Evolutionary conservation across 1,140 invertebrate genomes (phyloP).

Genomic region (Copidosoma floridanum): DNA sequence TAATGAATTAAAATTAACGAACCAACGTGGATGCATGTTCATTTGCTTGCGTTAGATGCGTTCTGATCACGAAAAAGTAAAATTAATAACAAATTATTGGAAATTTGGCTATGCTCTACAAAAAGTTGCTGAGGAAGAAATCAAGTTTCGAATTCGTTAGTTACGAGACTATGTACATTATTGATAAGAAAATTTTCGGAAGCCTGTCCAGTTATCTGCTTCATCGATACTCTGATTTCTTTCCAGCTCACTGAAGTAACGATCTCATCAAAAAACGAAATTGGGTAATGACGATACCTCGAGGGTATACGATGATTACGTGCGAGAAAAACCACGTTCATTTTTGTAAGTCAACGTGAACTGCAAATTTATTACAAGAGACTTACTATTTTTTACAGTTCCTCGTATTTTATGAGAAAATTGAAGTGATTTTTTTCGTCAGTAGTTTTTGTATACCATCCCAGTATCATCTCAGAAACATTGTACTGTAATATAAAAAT

Average conservation of each 20-base stretch:
- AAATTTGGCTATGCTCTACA: background rate
- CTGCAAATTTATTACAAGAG: background rate
- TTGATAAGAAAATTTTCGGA: slow-evolving; percentile 1
- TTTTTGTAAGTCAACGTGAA: background rate
- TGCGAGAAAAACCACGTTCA: background rate
- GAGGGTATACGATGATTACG: too few relatives aligned
- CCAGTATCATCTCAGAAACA: too few relatives aligned
- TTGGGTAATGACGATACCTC: too few relatives aligned
- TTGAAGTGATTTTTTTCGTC: slow-evolving; percentile 1
- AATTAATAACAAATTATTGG: background rate
- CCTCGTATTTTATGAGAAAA: background rate
- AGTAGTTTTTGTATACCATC: too few relatives aligned
- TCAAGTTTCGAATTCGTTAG: too few relatives aligned
- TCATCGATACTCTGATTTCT: slow-evolving; percentile 2
- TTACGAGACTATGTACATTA: slow-evolving; percentile 6
- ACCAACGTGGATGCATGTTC: slow-evolving; percentile 15
- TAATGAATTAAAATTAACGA: slow-evolving; percentile 8
- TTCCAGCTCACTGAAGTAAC: too few relatives aligned
- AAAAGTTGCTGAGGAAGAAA: background rate
- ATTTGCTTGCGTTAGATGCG: background rate
- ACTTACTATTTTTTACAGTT: slow-evolving; percentile 7
- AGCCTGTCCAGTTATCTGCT: background rate
- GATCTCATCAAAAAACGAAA: too few relatives aligned
- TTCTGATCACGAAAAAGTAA: too few relatives aligned
- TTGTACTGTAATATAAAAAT: too few relatives aligned